phyloP scores from a whole-genome alignment of 1,140 invertebrate species.

The Calliopsis andreniformis region DNA sequence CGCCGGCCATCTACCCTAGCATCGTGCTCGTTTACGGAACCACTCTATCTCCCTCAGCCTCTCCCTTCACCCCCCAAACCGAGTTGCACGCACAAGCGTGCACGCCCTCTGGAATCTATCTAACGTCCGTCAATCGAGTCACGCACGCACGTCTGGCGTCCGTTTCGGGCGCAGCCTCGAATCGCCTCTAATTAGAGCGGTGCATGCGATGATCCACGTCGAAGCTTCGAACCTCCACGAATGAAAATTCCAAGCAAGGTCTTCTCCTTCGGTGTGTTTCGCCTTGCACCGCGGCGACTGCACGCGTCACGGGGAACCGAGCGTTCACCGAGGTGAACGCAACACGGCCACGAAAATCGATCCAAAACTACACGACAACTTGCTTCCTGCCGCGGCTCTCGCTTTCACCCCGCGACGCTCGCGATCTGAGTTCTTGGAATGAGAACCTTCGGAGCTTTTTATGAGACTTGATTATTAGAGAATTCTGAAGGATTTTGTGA shows the following conservation, averaged over 20 bases:
- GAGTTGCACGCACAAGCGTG: not conserved
- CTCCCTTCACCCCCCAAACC: not conserved
- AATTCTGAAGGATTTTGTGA: no score
- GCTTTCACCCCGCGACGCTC: slow-evolving; percentile 52
- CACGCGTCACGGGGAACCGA: slow-evolving; percentile 20
- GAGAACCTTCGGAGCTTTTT: not conserved
- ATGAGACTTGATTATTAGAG: no score
- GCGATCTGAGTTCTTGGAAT: slow-evolving; percentile 11
- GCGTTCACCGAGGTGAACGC: slow-evolving; percentile 42
- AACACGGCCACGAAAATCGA: slow-evolving; percentile 53
- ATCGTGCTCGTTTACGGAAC: slow-evolving; percentile 25
- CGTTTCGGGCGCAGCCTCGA: slow-evolving; percentile 21
- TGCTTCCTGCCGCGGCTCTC: slow-evolving; percentile 52
- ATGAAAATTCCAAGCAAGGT: slow-evolving; percentile 54
- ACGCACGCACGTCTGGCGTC: slow-evolving; percentile 18
- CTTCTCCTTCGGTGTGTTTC: slow-evolving; percentile 9
- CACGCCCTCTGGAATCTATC: slow-evolving; percentile 21
- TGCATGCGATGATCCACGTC: slow-evolving; percentile 18
- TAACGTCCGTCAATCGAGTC: not conserved
- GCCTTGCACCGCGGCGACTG: not conserved
- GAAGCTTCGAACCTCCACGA: not conserved
- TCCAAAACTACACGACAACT: slow-evolving; percentile 48
- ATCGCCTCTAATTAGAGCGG: slow-evolving; percentile 42
- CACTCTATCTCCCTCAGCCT: slow-evolving; percentile 14
- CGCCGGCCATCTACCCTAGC: slow-evolving; percentile 53